Base-by-base conservation (phyloP, 2,113 vertebrate species). In the Atherinomorus stipes region DNA sequence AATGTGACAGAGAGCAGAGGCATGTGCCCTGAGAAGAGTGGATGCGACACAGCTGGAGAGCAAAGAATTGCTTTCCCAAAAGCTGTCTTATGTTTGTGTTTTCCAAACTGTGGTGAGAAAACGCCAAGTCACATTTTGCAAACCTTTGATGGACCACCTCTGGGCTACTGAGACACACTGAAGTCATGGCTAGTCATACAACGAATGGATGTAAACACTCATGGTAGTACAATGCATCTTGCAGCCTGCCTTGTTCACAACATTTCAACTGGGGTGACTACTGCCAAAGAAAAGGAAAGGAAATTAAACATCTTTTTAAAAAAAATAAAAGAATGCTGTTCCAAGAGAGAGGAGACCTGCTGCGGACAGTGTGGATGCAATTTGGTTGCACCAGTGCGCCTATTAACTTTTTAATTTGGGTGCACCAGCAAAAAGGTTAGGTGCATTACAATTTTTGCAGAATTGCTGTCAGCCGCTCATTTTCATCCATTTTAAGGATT, bases 131-230 rank as follows among this genome's bases (percentile, higher is more conserved):
- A 34, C 11, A 58, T 38, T 58, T 58, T 34, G 19, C n/a, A 19
- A 38, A 58, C n/a, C 19, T 58, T 58, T 58, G 31, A 38, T n/a
- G 31, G 56, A 58, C 31, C 34, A 58, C 56, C 56, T 58, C n/a
- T 34, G 31, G 31, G 28, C 31, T 11, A 21, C 10, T 58, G 31
- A 11, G 56, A 38, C 31, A 58, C 11, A n/a, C 56, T 38, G 56
- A 58, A 58, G 56, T 58, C 37, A 7, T 47, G 44, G 18, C 18
- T 47, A 47, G 31, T 21, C 18, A 6, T 56, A 31, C 26, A 19
- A 56, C 26, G 34, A 31, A 31, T 19, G 53, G 26, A 56, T n/a
- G 26, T 47, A 47, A 19, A n/a, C 44, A 47, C 12, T 16, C 40
- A 0, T 42, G 16, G 3, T n/a, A n/a, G 18, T 47, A 47, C 44